Base-by-base conservation (phyloP, 2,797 vertebrate species). In the Aeoliscus strigatus region DNA sequence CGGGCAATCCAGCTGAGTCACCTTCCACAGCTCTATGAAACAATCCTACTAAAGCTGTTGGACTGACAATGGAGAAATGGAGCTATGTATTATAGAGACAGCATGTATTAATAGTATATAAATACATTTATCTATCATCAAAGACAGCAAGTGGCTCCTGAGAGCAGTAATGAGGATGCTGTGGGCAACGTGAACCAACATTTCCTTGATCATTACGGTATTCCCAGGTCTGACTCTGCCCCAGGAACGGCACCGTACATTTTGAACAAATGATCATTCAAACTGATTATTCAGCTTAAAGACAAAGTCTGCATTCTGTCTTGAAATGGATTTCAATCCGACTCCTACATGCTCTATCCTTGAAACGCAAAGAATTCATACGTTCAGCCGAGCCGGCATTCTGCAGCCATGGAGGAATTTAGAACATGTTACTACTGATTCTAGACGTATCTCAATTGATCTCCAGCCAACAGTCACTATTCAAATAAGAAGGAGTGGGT, bases 131-230 rank as follows among this genome's bases (percentile, higher is more conserved):
- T 69, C 42, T 58, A 31, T 75, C 60, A 69, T 76, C 62, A 73
- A 58, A 72, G 66, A 78, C 64, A 51, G 41, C 49, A 18, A 57
- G 43, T 42, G 49, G 66, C 63, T 78, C 65, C 64, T 54, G 63
- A 56, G 64, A 80, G 66, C 59, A 10, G 51, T 77, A 78, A 77
- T 63, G 67, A 79, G 65, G 61, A 37, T 6, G 63, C 70, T 70
- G 42, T 74, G 73, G 63, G 71, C 61, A 44, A 77, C 76, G 45
- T 59, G 60, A 82, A 39, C 65, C 79, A 80, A 79, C 72, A 80
- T 62, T 79, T 61, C 59, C 64, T 36, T 65, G 72, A 82, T 81
- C 51, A 70, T 81, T 79, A 74, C n/a, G n/a, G n/a, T n/a, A n/a
- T 70, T 79, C 69, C 60, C 51, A 60, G 72, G 66, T 71, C 75